phyloP scores from a whole-genome alignment of 2,113 vertebrate genomes.

The Bos indicus region DNA sequence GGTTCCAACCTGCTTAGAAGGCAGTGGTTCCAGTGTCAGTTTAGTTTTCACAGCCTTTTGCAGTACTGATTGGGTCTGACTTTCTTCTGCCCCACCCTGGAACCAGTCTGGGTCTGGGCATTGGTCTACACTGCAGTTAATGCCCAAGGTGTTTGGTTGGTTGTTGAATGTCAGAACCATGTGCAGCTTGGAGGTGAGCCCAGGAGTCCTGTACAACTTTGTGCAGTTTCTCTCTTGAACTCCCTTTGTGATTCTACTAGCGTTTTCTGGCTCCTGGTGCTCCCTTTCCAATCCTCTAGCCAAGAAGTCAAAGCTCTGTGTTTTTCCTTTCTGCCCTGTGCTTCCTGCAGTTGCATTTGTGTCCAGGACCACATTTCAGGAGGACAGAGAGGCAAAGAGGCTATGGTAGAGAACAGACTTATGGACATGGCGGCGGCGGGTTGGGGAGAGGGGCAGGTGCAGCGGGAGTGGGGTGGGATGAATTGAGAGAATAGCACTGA shows the following conservation, averaged over 20 bases:
- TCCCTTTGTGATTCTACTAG: neutral
- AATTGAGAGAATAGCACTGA: neutral
- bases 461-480: neutral
- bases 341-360: neutral
- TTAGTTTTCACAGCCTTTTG: neutral
- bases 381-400: neutral
- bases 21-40: neutral
- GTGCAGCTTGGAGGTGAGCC: neutral
- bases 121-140: neutral
- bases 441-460: neutral
- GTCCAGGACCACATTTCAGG: neutral
- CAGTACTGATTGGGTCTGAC: neutral
- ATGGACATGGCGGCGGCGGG: rapidly evolving
- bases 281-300: neutral
- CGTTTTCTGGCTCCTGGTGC: neutral
- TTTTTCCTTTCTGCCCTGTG: neutral
- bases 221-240: neutral
- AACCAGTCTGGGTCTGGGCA: neutral
- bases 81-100: neutral
- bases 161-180: neutral
- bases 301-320: neutral
- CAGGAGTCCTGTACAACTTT: neutral
- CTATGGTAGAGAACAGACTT: neutral
- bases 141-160: neutral
- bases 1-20: neutral